These are phyloP conservation scores for Agrilus planipennis DNA, from an alignment of 1,140 invertebrate genomes.

Conservation along the genomic window DNA sequence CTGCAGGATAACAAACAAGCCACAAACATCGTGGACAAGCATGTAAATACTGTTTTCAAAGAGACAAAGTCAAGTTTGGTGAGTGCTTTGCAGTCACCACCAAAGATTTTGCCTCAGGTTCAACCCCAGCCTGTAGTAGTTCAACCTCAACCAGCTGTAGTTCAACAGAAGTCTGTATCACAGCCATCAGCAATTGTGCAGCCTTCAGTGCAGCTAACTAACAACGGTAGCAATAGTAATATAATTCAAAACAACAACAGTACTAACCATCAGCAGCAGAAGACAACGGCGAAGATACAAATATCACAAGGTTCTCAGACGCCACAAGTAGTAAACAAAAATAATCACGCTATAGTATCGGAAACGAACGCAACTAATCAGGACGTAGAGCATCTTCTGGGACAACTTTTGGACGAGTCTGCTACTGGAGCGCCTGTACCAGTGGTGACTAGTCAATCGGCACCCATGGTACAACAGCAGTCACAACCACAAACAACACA, in stretches of 20 bases:
- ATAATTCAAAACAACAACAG: no score
- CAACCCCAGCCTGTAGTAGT: conserved; percentile 18
- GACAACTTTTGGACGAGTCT: conserved; percentile 33
- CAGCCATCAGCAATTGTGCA: conserved; percentile 21
- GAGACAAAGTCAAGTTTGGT: conserved; percentile 13
- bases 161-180: background rate
- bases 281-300: background rate
- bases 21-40: conserved; percentile 7
- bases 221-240: no score
- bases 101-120: conserved; percentile 19
- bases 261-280: background rate
- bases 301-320: background rate
- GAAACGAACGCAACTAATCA: conserved; percentile 19
- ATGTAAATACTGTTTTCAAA: conserved; percentile 12
- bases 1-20: conserved; percentile 15
- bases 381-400: conserved; percentile 37
- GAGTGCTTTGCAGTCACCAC: conserved; percentile 11
- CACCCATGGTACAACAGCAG: conserved; percentile 8
- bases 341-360: background rate
- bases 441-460: background rate
- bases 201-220: conserved; percentile 11
- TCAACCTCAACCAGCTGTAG: no score
- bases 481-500: conserved; percentile 24
- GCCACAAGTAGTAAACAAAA: no score
- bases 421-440: background rate